Percentiles rank a stretch among this genome's conserved stretches.
Conservation (phyloP, 2,888 invertebrate genomes). For the Lasius platythorax region DNA sequence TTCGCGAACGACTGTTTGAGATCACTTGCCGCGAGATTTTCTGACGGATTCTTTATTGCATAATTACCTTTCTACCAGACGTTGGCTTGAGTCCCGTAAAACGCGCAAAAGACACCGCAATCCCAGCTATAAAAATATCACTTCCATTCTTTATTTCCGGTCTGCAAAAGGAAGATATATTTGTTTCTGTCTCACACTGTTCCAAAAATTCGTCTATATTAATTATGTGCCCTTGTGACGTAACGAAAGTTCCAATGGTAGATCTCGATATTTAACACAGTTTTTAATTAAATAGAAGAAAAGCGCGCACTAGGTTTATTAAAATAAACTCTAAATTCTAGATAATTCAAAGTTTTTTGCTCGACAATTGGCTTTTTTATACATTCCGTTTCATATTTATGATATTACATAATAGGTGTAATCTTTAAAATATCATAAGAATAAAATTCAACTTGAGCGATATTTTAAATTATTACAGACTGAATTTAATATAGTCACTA, state of each 20-base stretch:
- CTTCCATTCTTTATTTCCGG: slow-evolving; percentile 65
- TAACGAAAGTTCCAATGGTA: not conserved
- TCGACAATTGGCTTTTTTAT: no score
- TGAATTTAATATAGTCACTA: not conserved
- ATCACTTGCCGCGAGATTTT: slow-evolving; percentile 30
- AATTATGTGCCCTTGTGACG: slow-evolving; percentile 9
- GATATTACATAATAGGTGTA: not conserved
- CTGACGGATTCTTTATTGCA: slow-evolving; percentile 67
- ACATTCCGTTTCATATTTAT: not conserved
- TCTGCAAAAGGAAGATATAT: slow-evolving; percentile 56
- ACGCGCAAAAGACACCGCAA: slow-evolving; percentile 59
- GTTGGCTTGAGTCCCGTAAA: slow-evolving; percentile 44
- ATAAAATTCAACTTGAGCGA: not conserved
- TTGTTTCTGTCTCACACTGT: not conserved
- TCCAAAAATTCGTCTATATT: slow-evolving; percentile 7
- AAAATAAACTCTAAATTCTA: not conserved
- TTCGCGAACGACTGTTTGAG: slow-evolving; percentile 54
- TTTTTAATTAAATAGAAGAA: slow-evolving; percentile 4
- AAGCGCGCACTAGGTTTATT: not conserved
- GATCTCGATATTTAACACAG: not conserved
- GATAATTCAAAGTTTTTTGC: not conserved
- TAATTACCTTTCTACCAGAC: slow-evolving; percentile 55
- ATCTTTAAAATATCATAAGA: not conserved
- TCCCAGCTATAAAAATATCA: slow-evolving; percentile 63
- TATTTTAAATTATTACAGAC: not conserved